Conservation (phyloP, 2,113 vertebrate species). For the Coracopsis vasa region DNA sequence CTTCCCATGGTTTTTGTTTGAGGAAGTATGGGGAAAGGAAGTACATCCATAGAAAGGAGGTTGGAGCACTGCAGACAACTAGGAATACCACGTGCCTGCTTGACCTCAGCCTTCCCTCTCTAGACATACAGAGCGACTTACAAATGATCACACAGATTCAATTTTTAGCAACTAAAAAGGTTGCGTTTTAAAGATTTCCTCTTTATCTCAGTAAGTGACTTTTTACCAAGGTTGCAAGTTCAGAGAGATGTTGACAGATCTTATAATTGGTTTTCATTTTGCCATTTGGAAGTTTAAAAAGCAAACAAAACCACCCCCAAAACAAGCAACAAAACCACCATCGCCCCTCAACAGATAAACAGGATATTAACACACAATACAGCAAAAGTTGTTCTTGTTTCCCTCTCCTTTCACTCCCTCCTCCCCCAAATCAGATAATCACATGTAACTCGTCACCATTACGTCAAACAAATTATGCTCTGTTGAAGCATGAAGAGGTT, state of each 20-base stretch:
- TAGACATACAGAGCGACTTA: background rate
- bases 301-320: rapidly evolving
- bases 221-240: constrained; percentile 29
- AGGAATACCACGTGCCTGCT: background rate
- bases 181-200: background rate
- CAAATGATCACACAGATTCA: background rate
- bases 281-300: constrained; percentile 29
- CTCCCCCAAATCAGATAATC: constrained; percentile 46
- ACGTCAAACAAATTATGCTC: constrained; percentile 65
- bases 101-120: background rate
- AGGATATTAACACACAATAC: background rate
- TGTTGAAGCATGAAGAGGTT: constrained; percentile 57
- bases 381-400: background rate
- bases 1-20: background rate
- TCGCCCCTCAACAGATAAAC: background rate
- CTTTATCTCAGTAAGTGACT: background rate
- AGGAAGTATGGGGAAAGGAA: background rate
- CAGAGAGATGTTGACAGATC: constrained; percentile 8
- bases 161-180: background rate
- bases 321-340: background rate
- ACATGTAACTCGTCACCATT: constrained; percentile 62
- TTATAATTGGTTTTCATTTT: constrained; percentile 57
- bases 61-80: background rate
- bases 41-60: background rate
- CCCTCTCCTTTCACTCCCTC: background rate